phyloP scores from a whole-genome alignment of 37 sponge, comb jelly and placozoan species.

The Halichondria panicea region DNA sequence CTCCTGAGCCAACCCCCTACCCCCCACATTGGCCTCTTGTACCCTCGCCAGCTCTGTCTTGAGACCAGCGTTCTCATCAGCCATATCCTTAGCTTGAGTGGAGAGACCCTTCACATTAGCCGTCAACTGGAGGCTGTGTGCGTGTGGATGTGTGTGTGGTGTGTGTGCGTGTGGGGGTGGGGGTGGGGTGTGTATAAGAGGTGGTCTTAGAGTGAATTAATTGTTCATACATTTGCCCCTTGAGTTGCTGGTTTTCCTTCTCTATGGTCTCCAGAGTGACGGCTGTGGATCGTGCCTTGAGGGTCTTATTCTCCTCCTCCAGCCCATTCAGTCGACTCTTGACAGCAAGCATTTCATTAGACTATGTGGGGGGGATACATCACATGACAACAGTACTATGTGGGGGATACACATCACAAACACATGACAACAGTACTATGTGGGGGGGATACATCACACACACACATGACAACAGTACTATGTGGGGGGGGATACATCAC shows the following conservation, averaged over 20 bases:
- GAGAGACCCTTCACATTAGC: not conserved
- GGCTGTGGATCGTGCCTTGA: not conserved
- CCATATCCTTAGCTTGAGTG: not conserved
- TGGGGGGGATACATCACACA: too few species aligned
- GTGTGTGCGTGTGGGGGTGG: not conserved
- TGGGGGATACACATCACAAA: too few species aligned
- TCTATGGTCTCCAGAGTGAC: slow-evolving; percentile 2
- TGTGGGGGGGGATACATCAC: too few species aligned
- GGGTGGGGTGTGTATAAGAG: not conserved
- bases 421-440: too few species aligned
- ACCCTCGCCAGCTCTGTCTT: slow-evolving; percentile 3
- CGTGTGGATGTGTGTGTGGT: not conserved
- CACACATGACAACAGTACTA: too few species aligned
- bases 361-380: not conserved
- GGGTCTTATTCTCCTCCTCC: slow-evolving; percentile 38
- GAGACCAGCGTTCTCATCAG: slow-evolving; percentile 5
- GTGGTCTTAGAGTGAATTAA: not conserved
- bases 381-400: too few species aligned
- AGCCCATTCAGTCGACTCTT: slow-evolving; percentile 20
- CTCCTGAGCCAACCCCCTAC: not conserved
- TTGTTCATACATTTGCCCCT: not conserved
- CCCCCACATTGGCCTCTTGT: slow-evolving; percentile 9
- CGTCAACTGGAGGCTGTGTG: not conserved
- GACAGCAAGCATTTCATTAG: not conserved
- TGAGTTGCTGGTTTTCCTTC: not conserved